Conservation (phyloP, 2,113 vertebrate species). For the Butastur rufipennis region DNA sequence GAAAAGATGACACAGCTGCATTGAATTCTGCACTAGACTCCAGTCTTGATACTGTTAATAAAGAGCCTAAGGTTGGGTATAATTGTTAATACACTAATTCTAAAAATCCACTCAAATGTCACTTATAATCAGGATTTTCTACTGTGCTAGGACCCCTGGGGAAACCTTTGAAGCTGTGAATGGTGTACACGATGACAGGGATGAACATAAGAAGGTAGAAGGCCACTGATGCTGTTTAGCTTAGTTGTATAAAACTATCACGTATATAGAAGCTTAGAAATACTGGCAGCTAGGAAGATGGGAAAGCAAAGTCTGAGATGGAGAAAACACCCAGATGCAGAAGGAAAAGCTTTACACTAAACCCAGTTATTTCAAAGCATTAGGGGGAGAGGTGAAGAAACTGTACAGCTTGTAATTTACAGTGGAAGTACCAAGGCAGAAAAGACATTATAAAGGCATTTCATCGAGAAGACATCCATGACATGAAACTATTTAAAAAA, state of each 20-base stretch:
- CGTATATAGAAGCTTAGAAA: constrained; percentile 60
- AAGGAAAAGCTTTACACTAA: constrained; percentile 63
- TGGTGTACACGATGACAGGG: constrained; percentile 68
- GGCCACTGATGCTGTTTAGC: constrained; percentile 59
- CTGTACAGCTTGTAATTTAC: constrained; percentile 70
- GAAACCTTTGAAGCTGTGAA: constrained; percentile 76
- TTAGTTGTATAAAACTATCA: constrained; percentile 74
- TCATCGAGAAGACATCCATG: constrained; percentile 67
- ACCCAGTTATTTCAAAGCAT: constrained; percentile 46
- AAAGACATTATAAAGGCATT: constrained; percentile 72
- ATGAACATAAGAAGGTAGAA: constrained; percentile 70
- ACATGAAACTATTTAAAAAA: constrained; percentile 75
- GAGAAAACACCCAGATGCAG: constrained; percentile 49
- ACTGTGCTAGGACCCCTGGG: constrained; percentile 77
- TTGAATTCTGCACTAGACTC: constrained; percentile 56
- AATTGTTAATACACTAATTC: constrained; percentile 84
- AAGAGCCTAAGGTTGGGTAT: constrained; percentile 77
- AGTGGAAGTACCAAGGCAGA: constrained; percentile 63
- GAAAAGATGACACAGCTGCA: constrained; percentile 67
- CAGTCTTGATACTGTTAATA: constrained; percentile 78
- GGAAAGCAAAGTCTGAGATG: constrained; percentile 53
- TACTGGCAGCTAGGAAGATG: constrained; percentile 63
- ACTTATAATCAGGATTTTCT: constrained; percentile 83
- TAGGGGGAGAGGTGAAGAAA: constrained; percentile 58
- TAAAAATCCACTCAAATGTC: constrained; percentile 83